Conservation (phyloP, 2,797 vertebrate species). For the Ataeniobius toweri region DNA sequence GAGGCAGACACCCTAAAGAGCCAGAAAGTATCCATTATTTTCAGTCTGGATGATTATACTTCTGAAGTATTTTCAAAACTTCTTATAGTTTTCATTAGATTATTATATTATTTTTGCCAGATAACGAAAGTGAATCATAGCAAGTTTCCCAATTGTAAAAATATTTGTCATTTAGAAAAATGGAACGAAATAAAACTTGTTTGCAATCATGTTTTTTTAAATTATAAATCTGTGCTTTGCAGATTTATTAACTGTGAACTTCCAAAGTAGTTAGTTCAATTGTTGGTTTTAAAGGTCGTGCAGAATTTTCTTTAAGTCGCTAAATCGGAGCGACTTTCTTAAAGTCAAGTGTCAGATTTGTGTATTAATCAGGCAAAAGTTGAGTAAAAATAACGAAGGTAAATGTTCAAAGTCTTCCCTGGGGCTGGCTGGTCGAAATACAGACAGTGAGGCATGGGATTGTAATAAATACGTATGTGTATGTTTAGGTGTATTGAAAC, state of each 20-base stretch:
- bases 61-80: background rate
- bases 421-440: too few species aligned
- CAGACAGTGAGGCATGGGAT: too few species aligned
- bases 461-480: too few species aligned
- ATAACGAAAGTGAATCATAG: background rate
- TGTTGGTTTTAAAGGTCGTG: background rate
- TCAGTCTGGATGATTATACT: background rate
- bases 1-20: background rate
- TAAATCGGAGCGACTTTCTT: background rate
- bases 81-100: background rate
- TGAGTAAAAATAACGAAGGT: background rate
- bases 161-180: background rate
- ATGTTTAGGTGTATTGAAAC: too few species aligned
- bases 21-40: background rate
- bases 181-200: too few species aligned
- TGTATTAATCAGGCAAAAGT: background rate
- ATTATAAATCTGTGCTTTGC: too few species aligned
- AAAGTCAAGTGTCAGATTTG: background rate
- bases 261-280: too few species aligned
- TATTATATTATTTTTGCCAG: background rate
- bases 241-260: too few species aligned
- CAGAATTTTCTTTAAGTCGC: background rate
- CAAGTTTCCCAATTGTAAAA: background rate
- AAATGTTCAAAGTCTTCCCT: constrained; percentile 1
- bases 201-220: too few species aligned